Percentiles rank a stretch among this genome's conserved stretches.
These are phyloP conservation scores for Mola mola DNA, from an alignment of 2,113 vertebrate genomes.

Conservation along the genomic window DNA sequence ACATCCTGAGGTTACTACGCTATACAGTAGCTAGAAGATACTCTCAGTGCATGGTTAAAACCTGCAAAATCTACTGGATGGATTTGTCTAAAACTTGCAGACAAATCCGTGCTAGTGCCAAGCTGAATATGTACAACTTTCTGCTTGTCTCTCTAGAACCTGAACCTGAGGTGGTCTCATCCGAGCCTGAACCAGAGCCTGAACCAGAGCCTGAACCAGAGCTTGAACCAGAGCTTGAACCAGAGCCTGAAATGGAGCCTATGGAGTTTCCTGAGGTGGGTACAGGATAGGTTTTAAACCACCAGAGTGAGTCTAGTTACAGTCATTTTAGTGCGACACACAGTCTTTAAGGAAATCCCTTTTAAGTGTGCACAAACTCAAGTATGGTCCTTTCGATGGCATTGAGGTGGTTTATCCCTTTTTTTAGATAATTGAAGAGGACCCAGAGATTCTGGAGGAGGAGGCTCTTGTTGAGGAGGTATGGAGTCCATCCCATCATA, in stretches of 20 bases:
- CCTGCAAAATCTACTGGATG: too few relatives aligned
- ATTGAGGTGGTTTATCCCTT: neutral
- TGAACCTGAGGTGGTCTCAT: conserved; percentile 6
- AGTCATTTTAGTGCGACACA: too few relatives aligned
- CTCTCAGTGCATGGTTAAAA: too few relatives aligned
- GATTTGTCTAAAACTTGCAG: too few relatives aligned
- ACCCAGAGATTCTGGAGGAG: conserved; percentile 67
- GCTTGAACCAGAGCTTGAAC: conserved; percentile 24
- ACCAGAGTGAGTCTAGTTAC: neutral
- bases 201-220: conserved; percentile 25
- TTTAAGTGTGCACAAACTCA: neutral
- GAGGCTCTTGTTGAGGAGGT: conserved; percentile 7
- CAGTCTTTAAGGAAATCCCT: neutral
- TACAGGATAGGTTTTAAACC: neutral
- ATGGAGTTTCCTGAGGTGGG: conserved; percentile 48
- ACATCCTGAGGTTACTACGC: too few relatives aligned
- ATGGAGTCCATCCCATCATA: too few relatives aligned
- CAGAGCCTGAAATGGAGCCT: conserved; percentile 35
- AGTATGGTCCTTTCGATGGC: neutral
- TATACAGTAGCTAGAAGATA: too few relatives aligned
- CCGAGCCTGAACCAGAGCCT: conserved; percentile 17
- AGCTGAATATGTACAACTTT: neutral
- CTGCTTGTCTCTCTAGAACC: conserved; percentile 30
- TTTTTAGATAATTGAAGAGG: conserved; percentile 68
- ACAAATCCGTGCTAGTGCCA: too few relatives aligned